Conservation (phyloP, 2,797 vertebrate species). For the Numenius phaeopus region DNA sequence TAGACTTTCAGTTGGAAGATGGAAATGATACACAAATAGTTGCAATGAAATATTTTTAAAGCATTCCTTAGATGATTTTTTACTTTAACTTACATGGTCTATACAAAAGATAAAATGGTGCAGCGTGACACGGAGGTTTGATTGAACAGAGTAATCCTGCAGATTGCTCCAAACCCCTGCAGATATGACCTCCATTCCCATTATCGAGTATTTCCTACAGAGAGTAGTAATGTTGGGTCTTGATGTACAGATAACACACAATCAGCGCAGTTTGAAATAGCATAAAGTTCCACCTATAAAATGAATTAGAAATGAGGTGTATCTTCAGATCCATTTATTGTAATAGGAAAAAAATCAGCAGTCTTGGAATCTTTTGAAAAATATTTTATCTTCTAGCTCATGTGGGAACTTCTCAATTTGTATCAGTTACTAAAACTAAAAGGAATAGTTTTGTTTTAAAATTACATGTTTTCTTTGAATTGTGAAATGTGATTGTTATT, state of each 20-base stretch:
- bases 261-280: background rate
- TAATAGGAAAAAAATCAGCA: background rate
- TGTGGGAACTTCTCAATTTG: background rate
- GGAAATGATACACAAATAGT: background rate
- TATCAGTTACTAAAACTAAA: background rate
- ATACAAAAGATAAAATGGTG: background rate
- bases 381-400: background rate
- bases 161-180: conserved; percentile 31
- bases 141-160: conserved; percentile 20
- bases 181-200: conserved; percentile 18
- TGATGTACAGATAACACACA: background rate
- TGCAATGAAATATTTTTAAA: background rate
- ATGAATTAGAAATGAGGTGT: background rate
- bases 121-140: background rate
- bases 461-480: background rate
- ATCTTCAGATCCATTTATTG: background rate
- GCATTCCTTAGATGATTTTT: background rate
- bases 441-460: background rate
- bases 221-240: background rate
- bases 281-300: background rate
- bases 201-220: background rate
- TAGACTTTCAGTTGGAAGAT: background rate
- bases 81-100: background rate
- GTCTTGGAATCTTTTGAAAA: background rate
- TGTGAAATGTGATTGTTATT: background rate